Base-by-base conservation (phyloP, 37 sponge, comb jelly and placozoan species). In the Ianthella basta region DNA sequence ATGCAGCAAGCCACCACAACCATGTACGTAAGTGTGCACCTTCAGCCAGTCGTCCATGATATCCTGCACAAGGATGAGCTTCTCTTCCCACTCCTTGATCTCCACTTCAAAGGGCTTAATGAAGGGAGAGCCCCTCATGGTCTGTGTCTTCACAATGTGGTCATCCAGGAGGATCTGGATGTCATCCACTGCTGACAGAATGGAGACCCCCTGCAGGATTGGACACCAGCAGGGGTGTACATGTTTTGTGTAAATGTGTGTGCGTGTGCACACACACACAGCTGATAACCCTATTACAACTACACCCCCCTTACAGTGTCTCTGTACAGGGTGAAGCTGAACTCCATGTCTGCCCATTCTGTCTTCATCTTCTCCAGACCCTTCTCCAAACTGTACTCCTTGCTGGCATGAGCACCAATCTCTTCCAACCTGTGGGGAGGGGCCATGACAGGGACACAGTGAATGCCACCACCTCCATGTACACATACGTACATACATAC, bases 91-190 rank as follows among this genome's bases (percentile, higher is more conserved):
- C n/a, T 69, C 67, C 74, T 95, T 98, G 82, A 94, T 91, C 84
- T 95, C 99, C 27, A 80, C 83, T 82, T 98, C 99, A 85, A 96
- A 96, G 8, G 99, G 99, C 73, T 94, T 94, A 40, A 98, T 98
- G 93, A 96, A 98, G 18, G 99, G 99, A 23, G 99, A 98, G 39
- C 96, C 96, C 80, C 96, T 90, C 89, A 98, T 98, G 0, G 99
- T 98, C 68, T 98, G 99, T 0, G 96, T 91, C 90, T 98, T 96
- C 16, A 98, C 89, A 56, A 98, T 92, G 84, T 98, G 99, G 85
- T 98, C 99, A 66, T 98, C 99, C 68, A 98, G 89, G 20, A 96
- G 66, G 50, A 96, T 86, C 64, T 98, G 99, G 37, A 95, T 82
- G 78, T 98, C 99, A 83, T 98, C 99, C 34, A 98, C 87, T 20